Percentiles rank a stretch among this genome's conserved stretches.
phyloP scores from a whole-genome alignment of 1,140 invertebrate species.

The Ips typographus region DNA sequence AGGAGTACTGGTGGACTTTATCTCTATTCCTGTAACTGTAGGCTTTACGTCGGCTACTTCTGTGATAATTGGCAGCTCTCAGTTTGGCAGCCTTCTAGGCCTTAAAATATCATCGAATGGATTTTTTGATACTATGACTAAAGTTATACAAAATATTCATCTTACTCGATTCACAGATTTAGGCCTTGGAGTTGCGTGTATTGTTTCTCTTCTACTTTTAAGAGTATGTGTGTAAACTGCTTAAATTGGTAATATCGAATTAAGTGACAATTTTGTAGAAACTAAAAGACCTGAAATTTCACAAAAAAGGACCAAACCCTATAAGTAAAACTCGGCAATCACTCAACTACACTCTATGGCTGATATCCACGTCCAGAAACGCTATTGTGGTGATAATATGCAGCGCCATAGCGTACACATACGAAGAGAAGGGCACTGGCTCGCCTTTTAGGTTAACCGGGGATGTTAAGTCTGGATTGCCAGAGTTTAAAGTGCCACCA shows the following conservation, averaged over 20 bases:
- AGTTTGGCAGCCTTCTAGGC: conserved; percentile 82
- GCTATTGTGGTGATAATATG: conserved; percentile 72
- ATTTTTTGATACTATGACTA: conserved; percentile 68
- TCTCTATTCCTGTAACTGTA: conserved; percentile 90
- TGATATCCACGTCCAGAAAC: conserved; percentile 77
- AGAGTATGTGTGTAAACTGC: conserved; percentile 59
- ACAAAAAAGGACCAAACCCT: conserved; percentile 39
- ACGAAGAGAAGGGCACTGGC: conserved; percentile 48
- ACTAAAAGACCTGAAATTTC: conserved; percentile 59
- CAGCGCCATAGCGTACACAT: conserved; percentile 60
- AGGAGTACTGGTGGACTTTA: conserved; percentile 95
- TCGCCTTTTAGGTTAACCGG: conserved; percentile 69
- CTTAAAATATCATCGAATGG: conserved; percentile 71
- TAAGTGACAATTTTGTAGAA: conserved; percentile 56
- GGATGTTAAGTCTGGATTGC: conserved; percentile 63
- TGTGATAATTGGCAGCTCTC: conserved; percentile 85
- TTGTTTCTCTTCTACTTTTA: conserved; percentile 67
- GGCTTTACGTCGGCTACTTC: conserved; percentile 94
- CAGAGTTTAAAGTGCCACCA: conserved; percentile 60
- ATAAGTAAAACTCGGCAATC: conserved; percentile 50
- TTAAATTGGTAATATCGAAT: too few species aligned
- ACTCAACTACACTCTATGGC: conserved; percentile 65
- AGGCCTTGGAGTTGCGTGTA: conserved; percentile 68
- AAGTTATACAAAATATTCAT: conserved; percentile 64
- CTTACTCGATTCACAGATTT: conserved; percentile 68